Evolutionary conservation across 1,140 invertebrate species (phyloP), one percentile per base, ranked within the genome.

Genomic region (Drosophila rhopaloa): DNA sequence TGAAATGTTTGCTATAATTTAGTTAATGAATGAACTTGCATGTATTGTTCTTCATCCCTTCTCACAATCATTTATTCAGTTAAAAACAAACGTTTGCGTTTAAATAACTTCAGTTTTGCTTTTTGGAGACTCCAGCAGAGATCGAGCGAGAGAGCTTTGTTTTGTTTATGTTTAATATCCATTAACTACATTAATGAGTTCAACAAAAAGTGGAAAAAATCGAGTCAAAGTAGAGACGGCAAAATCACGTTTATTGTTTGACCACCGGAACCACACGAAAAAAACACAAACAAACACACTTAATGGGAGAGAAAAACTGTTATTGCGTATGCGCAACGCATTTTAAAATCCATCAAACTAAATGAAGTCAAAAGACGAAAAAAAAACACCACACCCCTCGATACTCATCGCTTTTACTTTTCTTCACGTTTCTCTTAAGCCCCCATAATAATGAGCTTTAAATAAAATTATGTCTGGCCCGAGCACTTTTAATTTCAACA

Each of bases 101-200:
- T 65, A 65, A 51, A 57, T 24, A 75, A 76, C 40, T 43, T 41
- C 19, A 24, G 46, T 75, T 65, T 51, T n/a, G 35, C 50, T 35
- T 73, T 72, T 53, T 37, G 53, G 38, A 55, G 53, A 47, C 41
- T 19, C 40, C 29, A 14, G 8, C 38, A 19, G 19, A 16, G 29
- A 46, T 37, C 10, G 3, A 41, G 43, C 38, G 27, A 32, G 57
- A 71, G 78, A 38, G 16, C 38, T 60, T 75, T 81, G 76, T 61
- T 76, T 75, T 79, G 58, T 76, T 86, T 82, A 61, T 88, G 75
- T 82, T 86, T 88, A 76, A 82, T 86, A 82, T 79, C 79, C 83
- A 88, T 86, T 86, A 88, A 88, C 70, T 75, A 81, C 74, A 82
- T 71, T 86, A 86, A 86, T 86, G 83, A 81, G 79, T 76, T 72